Evolutionary conservation across 2,888 invertebrate genomes (phyloP).

Genomic region (Digitonthophagus gazella): DNA sequence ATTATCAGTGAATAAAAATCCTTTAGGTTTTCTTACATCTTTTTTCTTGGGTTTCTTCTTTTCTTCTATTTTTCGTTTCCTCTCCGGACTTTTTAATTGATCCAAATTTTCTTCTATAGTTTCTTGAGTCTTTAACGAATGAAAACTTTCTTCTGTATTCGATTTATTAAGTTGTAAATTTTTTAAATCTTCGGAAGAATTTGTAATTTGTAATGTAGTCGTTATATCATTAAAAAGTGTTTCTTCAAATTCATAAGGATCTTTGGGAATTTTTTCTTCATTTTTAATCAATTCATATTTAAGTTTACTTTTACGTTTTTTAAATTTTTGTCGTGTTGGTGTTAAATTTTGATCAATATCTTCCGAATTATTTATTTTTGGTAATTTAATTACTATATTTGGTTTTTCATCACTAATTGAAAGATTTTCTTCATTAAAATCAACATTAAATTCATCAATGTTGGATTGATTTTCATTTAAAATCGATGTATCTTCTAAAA

Average conservation of each 20-base stretch:
- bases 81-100: not conserved
- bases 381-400: not conserved
- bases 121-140: not conserved
- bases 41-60: constrained; percentile 18
- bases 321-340: no score
- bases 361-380: no score
- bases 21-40: constrained; percentile 15
- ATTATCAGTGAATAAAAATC: constrained; percentile 7
- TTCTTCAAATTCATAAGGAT: constrained; percentile 14
- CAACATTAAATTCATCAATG: no score
- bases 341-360: no score
- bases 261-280: constrained; percentile 7
- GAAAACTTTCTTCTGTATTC: not conserved
- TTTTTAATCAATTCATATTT: constrained; percentile 1
- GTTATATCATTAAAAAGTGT: not conserved
- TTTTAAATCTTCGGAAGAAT: no score
- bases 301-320: not conserved
- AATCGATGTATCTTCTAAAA: no score
- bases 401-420: not conserved
- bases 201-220: no score
- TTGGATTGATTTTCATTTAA: no score
- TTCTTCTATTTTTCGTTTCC: not conserved
- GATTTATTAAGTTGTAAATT: no score
- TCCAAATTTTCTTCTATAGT: not conserved
- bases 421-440: constrained; percentile 11